These are phyloP conservation scores for Ormia ochracea DNA, from an alignment of 2,888 invertebrate genomes.

Conservation along the genomic window DNA sequence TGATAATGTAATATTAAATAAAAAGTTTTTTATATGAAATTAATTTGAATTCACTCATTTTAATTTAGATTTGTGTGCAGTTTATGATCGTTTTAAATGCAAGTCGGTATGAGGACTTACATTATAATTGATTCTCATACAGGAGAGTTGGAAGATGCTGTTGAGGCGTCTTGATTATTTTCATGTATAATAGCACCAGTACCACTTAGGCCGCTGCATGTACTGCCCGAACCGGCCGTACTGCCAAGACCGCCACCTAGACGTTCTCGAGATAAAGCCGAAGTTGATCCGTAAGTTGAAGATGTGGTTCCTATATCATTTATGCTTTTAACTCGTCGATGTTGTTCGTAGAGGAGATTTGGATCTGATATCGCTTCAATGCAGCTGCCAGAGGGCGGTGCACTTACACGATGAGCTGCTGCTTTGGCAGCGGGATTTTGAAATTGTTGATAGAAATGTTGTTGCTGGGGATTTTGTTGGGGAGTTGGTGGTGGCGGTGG, in stretches of 20 bases:
- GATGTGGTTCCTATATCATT: slow-evolving; percentile 75
- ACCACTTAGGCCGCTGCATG: slow-evolving; percentile 48
- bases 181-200: slow-evolving; percentile 47
- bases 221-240: slow-evolving; percentile 43
- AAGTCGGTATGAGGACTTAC: slow-evolving; percentile 60
- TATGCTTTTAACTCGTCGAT: slow-evolving; percentile 76
- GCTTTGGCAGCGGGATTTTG: slow-evolving; percentile 18
- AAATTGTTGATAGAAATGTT: slow-evolving; percentile 66
- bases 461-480: slow-evolving; percentile 68
- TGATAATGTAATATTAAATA: neutral
- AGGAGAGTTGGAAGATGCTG: slow-evolving; percentile 71
- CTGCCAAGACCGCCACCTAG: slow-evolving; percentile 42
- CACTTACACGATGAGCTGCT: slow-evolving; percentile 73
- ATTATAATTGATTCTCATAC: slow-evolving; percentile 72
- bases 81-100: slow-evolving; percentile 47
- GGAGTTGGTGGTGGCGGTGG: slow-evolving; percentile 74
- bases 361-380: slow-evolving; percentile 67
- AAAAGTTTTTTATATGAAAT: slow-evolving; percentile 21
- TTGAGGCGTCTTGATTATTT: slow-evolving; percentile 64
- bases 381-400: slow-evolving; percentile 71
- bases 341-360: slow-evolving; percentile 73
- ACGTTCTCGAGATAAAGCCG: slow-evolving; percentile 47
- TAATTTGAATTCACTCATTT: slow-evolving; percentile 48
- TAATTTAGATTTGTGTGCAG: slow-evolving; percentile 5
- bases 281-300: slow-evolving; percentile 19